phyloP scores from a whole-genome alignment of 2,113 vertebrate species.

The Callipepla squamata region DNA sequence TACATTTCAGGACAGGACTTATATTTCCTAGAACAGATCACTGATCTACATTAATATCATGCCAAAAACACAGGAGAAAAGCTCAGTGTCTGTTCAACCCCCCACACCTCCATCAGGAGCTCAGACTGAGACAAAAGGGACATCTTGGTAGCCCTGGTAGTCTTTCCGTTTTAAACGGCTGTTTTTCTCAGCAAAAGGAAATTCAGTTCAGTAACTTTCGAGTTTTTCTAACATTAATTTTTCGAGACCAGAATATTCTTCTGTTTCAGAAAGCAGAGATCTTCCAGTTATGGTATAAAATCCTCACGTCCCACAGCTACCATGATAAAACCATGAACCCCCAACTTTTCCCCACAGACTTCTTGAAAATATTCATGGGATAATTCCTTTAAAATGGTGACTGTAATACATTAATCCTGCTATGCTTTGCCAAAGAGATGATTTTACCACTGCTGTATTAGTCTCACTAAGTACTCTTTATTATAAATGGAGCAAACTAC shows the following conservation, averaged over 20 bases:
- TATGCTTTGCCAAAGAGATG: not conserved
- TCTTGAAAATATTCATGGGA: slow-evolving; percentile 1
- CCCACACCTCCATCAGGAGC: fast-evolving
- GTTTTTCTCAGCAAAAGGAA: slow-evolving; percentile 24
- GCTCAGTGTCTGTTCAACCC: not conserved
- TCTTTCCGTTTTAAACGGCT: slow-evolving; percentile 32
- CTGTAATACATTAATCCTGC: not conserved
- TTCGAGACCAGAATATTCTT: not conserved
- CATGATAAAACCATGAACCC: not conserved
- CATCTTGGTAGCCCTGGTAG: not conserved
- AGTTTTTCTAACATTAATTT: not conserved
- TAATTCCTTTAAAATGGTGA: not conserved
- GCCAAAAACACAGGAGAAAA: not conserved
- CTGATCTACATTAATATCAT: not conserved
- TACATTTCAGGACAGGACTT: not conserved
- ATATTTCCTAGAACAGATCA: not conserved
- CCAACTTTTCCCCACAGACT: not conserved
- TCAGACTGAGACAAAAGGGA: slow-evolving; percentile 10
- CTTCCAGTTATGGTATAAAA: not conserved
- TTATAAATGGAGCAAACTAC: not conserved
- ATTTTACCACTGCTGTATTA: not conserved
- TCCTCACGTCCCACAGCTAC: not conserved
- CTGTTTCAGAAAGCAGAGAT: slow-evolving; percentile 21
- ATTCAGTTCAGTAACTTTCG: slow-evolving; percentile 19
- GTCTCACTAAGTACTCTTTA: not conserved